Conservation (phyloP, 2,113 vertebrate genomes). For the Muscicapa adusta region DNA sequence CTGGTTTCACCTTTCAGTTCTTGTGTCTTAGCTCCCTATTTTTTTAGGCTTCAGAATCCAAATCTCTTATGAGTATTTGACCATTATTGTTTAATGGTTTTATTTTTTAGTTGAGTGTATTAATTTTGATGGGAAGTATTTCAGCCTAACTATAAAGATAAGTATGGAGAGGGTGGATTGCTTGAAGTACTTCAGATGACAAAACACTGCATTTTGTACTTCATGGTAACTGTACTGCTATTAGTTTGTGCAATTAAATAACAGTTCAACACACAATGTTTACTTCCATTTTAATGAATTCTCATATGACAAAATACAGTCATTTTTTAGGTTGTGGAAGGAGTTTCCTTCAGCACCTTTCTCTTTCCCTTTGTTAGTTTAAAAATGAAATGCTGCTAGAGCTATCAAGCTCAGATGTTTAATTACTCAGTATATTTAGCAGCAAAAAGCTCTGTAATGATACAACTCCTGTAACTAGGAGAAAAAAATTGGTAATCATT, state of each 20-base stretch:
- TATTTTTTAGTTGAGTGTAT: not conserved
- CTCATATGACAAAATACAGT: not conserved
- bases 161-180: not conserved
- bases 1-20: not conserved
- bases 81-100: not conserved
- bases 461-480: not conserved
- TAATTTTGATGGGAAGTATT: not conserved
- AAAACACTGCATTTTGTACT: not conserved
- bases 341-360: not conserved
- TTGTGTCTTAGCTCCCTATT: not conserved
- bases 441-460: not conserved
- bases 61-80: not conserved
- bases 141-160: not conserved
- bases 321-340: not conserved
- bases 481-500: not conserved
- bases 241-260: not conserved
- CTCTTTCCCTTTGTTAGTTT: not conserved
- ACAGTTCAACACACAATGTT: not conserved
- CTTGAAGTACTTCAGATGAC: not conserved
- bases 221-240: not conserved
- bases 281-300: not conserved
- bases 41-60: not conserved
- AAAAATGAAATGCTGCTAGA: not conserved
- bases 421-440: not conserved
- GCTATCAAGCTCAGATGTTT: not conserved